Percentiles rank a stretch among this genome's conserved stretches.
phyloP scores from a whole-genome alignment of 1,140 invertebrate species.

The Ceratina japonica region DNA sequence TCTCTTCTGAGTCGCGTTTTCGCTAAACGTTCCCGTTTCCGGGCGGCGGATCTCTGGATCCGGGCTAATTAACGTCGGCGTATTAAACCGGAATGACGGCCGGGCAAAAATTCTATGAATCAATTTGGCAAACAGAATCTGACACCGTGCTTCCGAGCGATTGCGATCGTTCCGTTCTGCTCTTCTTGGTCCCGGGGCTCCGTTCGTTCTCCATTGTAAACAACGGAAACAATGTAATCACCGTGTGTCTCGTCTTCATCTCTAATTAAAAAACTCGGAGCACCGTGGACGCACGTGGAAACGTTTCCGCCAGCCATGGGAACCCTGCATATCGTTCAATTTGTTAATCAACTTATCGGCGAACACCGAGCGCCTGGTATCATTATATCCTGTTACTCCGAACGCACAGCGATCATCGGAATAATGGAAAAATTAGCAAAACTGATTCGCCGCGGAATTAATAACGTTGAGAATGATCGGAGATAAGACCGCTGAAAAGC shows the following conservation, averaged over 20 bases:
- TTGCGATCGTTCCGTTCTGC: not conserved
- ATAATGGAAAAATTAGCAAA: too few relatives aligned
- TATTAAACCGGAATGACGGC: not conserved
- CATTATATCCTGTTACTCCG: too few relatives aligned
- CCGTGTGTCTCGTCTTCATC: constrained; percentile 40
- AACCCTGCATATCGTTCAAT: constrained; percentile 1
- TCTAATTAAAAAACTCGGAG: constrained; percentile 60
- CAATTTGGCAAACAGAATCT: not conserved
- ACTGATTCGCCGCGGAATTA: too few relatives aligned
- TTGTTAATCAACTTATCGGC: too few relatives aligned
- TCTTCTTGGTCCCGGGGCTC: constrained; percentile 14
- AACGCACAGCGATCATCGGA: too few relatives aligned
- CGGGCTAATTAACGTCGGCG: not conserved
- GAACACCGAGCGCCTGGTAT: too few relatives aligned
- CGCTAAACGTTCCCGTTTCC: not conserved
- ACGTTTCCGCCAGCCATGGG: constrained; percentile 15
- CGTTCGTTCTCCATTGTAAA: constrained; percentile 42
- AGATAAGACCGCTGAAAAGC: not conserved
- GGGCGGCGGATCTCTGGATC: too few relatives aligned
- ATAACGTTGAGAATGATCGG: too few relatives aligned
- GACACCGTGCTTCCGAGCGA: not conserved
- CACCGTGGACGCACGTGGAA: not conserved
- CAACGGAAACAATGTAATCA: constrained; percentile 51
- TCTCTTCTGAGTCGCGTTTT: not conserved
- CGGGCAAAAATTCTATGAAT: not conserved